Conservation (phyloP, 2,888 invertebrate species). For the Hirudinaria manillensis region DNA sequence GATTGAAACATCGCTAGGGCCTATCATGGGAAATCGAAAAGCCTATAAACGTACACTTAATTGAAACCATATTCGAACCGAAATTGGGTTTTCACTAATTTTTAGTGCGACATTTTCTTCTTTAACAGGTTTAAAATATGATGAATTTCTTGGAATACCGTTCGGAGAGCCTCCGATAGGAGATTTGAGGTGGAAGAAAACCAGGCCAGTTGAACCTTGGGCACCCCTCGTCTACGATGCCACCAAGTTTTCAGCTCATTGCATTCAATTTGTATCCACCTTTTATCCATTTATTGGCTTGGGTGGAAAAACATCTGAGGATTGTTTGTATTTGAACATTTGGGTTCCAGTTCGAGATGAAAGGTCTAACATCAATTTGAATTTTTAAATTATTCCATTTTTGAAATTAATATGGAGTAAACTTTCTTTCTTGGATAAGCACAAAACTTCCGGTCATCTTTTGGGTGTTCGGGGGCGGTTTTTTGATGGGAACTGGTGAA, state of each 20-base stretch:
- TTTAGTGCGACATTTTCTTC: background rate
- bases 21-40: background rate
- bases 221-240: constrained; percentile 56
- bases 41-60: background rate
- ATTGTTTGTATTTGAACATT: constrained; percentile 38
- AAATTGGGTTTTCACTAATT: background rate
- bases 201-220: constrained; percentile 46
- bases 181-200: constrained; percentile 46
- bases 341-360: constrained; percentile 35
- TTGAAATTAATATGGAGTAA: background rate
- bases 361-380: background rate
- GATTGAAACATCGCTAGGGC: background rate
- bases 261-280: constrained; percentile 33
- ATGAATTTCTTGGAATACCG: constrained; percentile 51
- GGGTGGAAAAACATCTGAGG: constrained; percentile 29
- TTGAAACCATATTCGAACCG: background rate
- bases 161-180: constrained; percentile 62
- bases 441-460: constrained; percentile 38
- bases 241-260: constrained; percentile 30
- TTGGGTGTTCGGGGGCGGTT: constrained; percentile 37
- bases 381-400: background rate
- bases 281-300: constrained; percentile 32
- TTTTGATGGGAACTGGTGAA: constrained; percentile 35
- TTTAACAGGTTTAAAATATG: constrained; percentile 27
- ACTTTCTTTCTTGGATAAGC: background rate